Base-by-base conservation (phyloP, 2,888 invertebrate genomes). In the Neelides folsomi region DNA sequence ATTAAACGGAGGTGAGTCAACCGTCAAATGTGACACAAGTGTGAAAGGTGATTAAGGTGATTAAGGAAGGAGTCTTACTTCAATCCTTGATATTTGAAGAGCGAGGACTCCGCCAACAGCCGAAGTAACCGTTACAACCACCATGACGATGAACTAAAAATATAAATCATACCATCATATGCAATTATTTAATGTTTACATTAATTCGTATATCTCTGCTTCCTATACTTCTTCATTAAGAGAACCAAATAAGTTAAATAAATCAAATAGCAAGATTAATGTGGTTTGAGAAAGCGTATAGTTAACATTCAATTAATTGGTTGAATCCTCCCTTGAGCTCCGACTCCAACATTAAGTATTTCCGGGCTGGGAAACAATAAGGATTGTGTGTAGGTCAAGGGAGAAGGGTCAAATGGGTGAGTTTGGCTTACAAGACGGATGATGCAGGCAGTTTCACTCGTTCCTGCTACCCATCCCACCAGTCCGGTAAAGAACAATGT, bases 31-130 rank as follows among this genome's bases (percentile, higher is more conserved):
- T 38, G 38, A 15, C n/a, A 15, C n/a, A 38, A 27, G 27, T 27
- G 27, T 27, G 27, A 27, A 27, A 5, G 27, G 8, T 36, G 9
- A 9, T 36, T 36, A 36, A 36, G 9, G 12, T 8, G 12, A 40
- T 20, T 19, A 18, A 16, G 13, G 18, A 12, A 38, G n/a, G 9
- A n/a, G 34, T 48, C 64, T 60, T 60, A 68, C 68, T 64, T 66
- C 65, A 49, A 66, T 62, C 45, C 66, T 59, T 38, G 64, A 48
- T 46, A 67, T 62, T 58, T 67, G 68, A 15, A 69, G 65, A 3
- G 68, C 65, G 10, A 70, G 60, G 35, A 70, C 66, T 27, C 69
- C 69, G 10, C 69, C 69, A 36, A 70, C 65, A 56, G 69, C 68
- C 5, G 67, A 63, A 4, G 68, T 64, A 34, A 70, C 65, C 19